These are phyloP conservation scores for Podiceps cristatus DNA, from an alignment of 2,113 vertebrate species.

Conservation along the genomic window DNA sequence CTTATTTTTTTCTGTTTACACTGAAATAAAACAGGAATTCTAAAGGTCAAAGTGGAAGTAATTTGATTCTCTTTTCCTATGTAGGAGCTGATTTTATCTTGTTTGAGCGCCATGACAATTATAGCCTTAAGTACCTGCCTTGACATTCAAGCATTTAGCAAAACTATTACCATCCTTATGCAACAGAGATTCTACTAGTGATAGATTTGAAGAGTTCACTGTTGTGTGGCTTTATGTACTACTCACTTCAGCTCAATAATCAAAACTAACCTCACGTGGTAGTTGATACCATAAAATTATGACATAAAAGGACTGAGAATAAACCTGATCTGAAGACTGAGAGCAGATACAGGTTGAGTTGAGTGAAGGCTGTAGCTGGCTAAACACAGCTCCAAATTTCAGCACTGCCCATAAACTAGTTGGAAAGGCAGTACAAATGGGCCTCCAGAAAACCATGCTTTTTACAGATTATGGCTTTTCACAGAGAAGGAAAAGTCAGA, in stretches of 20 bases:
- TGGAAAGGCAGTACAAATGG: neutral
- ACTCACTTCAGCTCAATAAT: neutral
- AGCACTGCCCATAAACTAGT: neutral
- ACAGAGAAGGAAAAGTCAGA: neutral
- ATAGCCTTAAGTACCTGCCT: neutral
- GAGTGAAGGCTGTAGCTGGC: neutral
- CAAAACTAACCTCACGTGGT: neutral
- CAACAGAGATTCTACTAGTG: neutral
- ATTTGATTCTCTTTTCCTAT: slow-evolving; percentile 4
- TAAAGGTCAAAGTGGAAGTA: slow-evolving; percentile 23
- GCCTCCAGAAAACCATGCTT: neutral
- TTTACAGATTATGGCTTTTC: neutral
- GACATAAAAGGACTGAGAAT: neutral
- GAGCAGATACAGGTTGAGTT: neutral
- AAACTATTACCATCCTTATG: neutral
- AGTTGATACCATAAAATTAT: neutral
- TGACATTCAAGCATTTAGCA: neutral
- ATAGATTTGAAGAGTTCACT: neutral
- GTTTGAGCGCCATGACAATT: neutral
- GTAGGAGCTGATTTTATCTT: neutral
- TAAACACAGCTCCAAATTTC: neutral
- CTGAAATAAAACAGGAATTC: slow-evolving; percentile 9
- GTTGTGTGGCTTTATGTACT: neutral
- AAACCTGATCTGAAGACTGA: neutral
- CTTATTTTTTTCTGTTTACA: neutral